Evolutionary conservation across 2,113 vertebrate genomes (phyloP), one percentile per base, ranked within the genome.

Genomic region (Eurystomus gularis): DNA sequence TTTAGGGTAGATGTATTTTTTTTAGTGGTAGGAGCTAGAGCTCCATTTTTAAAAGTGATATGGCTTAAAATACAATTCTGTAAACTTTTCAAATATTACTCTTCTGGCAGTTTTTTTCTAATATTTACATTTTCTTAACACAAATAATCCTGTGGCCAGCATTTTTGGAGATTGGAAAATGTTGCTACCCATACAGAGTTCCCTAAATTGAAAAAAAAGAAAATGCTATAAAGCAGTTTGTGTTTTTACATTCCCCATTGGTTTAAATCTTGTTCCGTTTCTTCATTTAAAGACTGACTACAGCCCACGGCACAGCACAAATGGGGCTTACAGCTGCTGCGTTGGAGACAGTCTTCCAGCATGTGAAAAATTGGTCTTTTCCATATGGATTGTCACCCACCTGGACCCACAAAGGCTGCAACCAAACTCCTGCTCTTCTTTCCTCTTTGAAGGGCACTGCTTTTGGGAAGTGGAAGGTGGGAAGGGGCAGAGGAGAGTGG

Each of bases 381-480:
- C 44, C 1, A 0, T 28, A 9, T 21, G 9, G 15, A 57, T 65
- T 90, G 21, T 49, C 40, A 71, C 11, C 16, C 13, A 20, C 17
- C 6, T 65, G 24, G 39, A 54, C 17, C 13, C 51, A 66, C 17
- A 76, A 57, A 76, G 13, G 23, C 57, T 90, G 62, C 72, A 76
- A 11, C 17, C 6, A 4, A 80, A 46, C 1, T 5, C 33, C 21
- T 54, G 37, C 7, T 68, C 25, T 46, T 79, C 18, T 84, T 65
- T 15, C 42, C 35, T 42, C 35, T 49, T 31, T 46, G 49, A 40
- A 64, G 29, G 24, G 37, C 3, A 11, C 18, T 20, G 18, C 8
- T 83, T 49, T 29, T 4, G n/a, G 20, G 35, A 8, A 48, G 7
- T 1, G 0, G 37, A 37, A 66, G 46, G 54, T 0, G 2, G 54